Conservation (phyloP, 2,888 invertebrate genomes). For the Drosophila kanekoi region DNA sequence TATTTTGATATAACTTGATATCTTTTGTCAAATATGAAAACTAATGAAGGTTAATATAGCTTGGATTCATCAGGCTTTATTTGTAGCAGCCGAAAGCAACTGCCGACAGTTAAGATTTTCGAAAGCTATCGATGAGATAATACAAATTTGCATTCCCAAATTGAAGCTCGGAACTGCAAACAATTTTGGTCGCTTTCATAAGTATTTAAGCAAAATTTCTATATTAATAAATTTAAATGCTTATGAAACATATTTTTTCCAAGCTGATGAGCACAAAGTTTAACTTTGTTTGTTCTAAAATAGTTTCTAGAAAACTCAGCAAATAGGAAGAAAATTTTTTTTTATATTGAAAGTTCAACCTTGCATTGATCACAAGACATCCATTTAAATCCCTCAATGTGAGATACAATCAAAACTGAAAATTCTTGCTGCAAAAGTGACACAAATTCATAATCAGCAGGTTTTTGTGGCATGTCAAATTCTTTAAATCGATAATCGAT, state of each 20-base stretch:
- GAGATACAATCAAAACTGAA: neutral
- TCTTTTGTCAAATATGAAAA: neutral
- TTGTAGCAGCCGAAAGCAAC: too few species aligned
- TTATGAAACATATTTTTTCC: too few species aligned
- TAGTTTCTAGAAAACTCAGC: too few species aligned
- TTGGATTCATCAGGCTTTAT: neutral
- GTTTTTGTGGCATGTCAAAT: slow-evolving; percentile 23
- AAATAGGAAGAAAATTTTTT: too few species aligned
- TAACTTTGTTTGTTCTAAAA: too few species aligned
- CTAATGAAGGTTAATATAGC: neutral
- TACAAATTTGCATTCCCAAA: too few species aligned
- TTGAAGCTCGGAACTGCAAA: too few species aligned
- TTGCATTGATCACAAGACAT: too few species aligned
- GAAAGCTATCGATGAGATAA: neutral
- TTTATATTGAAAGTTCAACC: too few species aligned
- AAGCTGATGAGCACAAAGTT: too few species aligned
- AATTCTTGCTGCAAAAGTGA: neutral
- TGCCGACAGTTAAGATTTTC: neutral
- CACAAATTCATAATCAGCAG: slow-evolving; percentile 3
- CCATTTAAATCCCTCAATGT: too few species aligned
- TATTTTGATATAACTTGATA: neutral
- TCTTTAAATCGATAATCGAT: slow-evolving; percentile 62
- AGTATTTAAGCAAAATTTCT: neutral
- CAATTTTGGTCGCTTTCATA: too few species aligned
- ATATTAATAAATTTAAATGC: neutral